Conservation (phyloP, 2,888 invertebrate species). For the Perithous albicinctus region DNA sequence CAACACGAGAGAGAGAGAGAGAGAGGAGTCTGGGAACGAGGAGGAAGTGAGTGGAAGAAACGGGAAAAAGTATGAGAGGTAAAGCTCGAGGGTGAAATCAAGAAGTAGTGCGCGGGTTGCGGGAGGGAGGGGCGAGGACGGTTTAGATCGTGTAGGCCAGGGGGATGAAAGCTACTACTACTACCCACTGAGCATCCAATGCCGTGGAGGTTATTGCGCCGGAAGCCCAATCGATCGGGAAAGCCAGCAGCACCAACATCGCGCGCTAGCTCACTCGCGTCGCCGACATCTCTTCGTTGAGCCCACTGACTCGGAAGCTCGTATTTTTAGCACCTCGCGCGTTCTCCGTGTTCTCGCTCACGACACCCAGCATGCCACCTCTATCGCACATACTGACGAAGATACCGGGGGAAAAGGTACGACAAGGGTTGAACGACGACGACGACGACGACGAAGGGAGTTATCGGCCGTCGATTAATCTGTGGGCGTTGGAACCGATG, state of each 20-base stretch:
- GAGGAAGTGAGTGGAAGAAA: slow-evolving; percentile 16
- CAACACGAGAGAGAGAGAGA: too few relatives aligned
- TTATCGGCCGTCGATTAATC: slow-evolving; percentile 62
- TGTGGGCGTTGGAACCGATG: slow-evolving; percentile 22
- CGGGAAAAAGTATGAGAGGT: slow-evolving; percentile 29
- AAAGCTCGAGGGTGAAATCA: slow-evolving; percentile 38
- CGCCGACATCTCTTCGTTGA: slow-evolving; percentile 63
- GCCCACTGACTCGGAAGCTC: slow-evolving; percentile 67
- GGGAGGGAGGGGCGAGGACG: slow-evolving; percentile 13
- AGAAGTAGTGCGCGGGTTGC: slow-evolving; percentile 4
- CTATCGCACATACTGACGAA: slow-evolving; percentile 6
- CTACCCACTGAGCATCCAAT: slow-evolving; percentile 58
- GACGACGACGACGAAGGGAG: slow-evolving; percentile 30
- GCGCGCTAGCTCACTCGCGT: slow-evolving; percentile 49
- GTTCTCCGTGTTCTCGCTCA: slow-evolving; percentile 60
- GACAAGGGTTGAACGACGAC: slow-evolving; percentile 37
- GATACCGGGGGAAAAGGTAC: slow-evolving; percentile 10
- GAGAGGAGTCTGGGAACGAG: neutral
- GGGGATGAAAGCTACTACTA: slow-evolving; percentile 59
- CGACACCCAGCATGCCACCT: slow-evolving; percentile 19
- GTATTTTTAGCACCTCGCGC: slow-evolving; percentile 66
- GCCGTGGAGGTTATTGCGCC: slow-evolving; percentile 68
- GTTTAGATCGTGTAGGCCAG: slow-evolving; percentile 46
- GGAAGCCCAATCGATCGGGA: slow-evolving; percentile 69
- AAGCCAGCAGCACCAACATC: slow-evolving; percentile 33